Conservation (phyloP, 2,888 invertebrate species). For the Amblyjoppa proteus region DNA sequence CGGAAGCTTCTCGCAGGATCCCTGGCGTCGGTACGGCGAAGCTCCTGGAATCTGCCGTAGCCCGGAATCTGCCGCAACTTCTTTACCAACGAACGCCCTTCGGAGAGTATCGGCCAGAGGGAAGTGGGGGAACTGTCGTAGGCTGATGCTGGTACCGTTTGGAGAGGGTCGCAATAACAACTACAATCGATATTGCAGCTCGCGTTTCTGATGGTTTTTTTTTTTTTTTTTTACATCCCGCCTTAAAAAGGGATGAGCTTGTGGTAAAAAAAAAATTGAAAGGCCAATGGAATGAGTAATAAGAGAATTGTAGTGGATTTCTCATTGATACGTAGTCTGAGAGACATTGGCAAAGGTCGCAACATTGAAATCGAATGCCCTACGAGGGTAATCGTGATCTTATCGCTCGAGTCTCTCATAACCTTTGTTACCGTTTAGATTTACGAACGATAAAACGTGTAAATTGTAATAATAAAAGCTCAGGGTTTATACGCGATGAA, state of each 20-base stretch:
- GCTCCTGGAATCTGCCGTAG: slow-evolving; percentile 1
- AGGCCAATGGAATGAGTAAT: neutral
- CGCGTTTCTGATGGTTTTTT: neutral
- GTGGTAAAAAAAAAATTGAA: neutral
- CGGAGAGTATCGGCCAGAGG: slow-evolving; percentile 19
- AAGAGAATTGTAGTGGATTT: slow-evolving; percentile 27
- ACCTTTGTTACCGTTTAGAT: slow-evolving; percentile 78
- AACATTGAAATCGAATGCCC: slow-evolving; percentile 69
- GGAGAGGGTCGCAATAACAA: neutral
- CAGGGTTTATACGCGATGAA: slow-evolving; percentile 75
- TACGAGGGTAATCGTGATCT: slow-evolving; percentile 71
- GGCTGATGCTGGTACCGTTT: slow-evolving; percentile 2
- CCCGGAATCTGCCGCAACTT: slow-evolving; percentile 27
- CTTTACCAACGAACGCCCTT: slow-evolving; percentile 56
- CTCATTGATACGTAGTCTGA: slow-evolving; percentile 13
- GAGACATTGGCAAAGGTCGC: slow-evolving; percentile 39
- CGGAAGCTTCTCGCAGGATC: slow-evolving; percentile 51
- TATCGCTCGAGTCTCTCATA: slow-evolving; percentile 75
- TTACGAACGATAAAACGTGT: slow-evolving; percentile 81
- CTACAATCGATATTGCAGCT: slow-evolving; percentile 65
- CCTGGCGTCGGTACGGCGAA: slow-evolving; percentile 46
- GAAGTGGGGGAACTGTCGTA: neutral
- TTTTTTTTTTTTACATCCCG: slow-evolving; percentile 33
- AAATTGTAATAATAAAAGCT: slow-evolving; percentile 79
- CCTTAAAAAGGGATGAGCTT: neutral